Conservation (phyloP, 2,113 vertebrate species). For the Tetrax tetrax region DNA sequence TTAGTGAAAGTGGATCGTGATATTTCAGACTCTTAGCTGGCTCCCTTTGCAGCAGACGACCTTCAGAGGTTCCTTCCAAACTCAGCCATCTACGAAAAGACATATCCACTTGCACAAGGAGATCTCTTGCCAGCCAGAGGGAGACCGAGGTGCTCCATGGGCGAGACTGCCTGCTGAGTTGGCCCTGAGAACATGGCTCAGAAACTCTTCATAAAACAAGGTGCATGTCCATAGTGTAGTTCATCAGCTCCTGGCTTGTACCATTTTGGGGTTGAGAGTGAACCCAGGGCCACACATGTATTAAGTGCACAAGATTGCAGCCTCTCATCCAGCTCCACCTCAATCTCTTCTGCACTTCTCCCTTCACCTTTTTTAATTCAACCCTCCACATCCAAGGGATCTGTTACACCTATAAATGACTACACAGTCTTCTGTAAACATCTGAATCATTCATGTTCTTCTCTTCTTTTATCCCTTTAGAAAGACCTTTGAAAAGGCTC, state of each 20-base stretch:
- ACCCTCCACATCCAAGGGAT: not conserved
- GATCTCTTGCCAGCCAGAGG: not conserved
- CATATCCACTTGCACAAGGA: not conserved
- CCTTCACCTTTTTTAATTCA: not conserved
- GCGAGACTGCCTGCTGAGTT: not conserved
- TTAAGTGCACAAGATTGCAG: not conserved
- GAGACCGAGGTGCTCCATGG: not conserved
- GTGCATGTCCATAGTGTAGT: not conserved
- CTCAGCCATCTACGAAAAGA: not conserved
- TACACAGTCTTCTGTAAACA: not conserved
- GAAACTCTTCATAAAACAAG: not conserved
- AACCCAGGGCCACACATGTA: accelerated
- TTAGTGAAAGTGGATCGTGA: not conserved
- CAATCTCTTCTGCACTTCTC: not conserved
- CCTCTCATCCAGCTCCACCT: not conserved
- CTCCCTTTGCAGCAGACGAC: not conserved
- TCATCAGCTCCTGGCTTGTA: not conserved
- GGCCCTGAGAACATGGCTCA: not conserved
- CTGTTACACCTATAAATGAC: not conserved
- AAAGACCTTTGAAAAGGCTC: not conserved
- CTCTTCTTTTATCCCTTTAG: not conserved
- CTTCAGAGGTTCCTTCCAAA: not conserved
- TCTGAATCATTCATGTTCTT: not conserved
- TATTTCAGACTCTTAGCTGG: not conserved
- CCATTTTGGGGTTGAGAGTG: not conserved